phyloP scores from a whole-genome alignment of 2,113 vertebrate species.

The Nesogale talazaci region DNA sequence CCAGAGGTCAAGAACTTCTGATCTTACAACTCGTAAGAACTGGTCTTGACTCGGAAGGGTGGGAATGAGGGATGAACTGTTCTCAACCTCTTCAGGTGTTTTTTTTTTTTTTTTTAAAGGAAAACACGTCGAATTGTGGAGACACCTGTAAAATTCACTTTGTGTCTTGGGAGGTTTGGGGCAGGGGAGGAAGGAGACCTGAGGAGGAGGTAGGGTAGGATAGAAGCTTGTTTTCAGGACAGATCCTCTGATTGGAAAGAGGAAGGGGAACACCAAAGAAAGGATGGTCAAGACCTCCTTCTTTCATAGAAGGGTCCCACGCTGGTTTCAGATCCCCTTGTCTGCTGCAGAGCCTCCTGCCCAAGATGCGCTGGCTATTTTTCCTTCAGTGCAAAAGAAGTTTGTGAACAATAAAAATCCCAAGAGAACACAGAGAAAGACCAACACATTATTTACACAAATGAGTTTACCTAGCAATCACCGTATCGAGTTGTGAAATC shows the following conservation, averaged over 20 bases:
- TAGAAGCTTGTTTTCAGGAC: slow-evolving; percentile 1
- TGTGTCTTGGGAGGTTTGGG: background rate
- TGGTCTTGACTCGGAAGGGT: too few relatives aligned
- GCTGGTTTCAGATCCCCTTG: slow-evolving; percentile 67
- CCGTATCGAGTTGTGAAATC: slow-evolving; percentile 73
- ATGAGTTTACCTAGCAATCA: slow-evolving; percentile 82
- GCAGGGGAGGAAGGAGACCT: background rate
- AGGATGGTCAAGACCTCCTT: slow-evolving; percentile 24
- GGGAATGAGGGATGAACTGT: too few relatives aligned
- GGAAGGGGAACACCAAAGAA: slow-evolving; percentile 34
- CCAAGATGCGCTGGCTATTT: slow-evolving; percentile 83
- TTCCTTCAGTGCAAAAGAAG: too few relatives aligned
- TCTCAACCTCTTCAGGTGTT: too few relatives aligned
- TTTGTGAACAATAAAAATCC: slow-evolving; percentile 87
- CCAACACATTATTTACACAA: slow-evolving; percentile 83
- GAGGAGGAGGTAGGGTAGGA: background rate
- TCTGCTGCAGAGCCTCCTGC: slow-evolving; percentile 74
- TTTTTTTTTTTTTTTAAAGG: slow-evolving; percentile 34
- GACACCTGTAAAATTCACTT: background rate
- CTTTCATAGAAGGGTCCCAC: slow-evolving; percentile 53
- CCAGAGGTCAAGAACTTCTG: too few relatives aligned
- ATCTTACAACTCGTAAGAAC: too few relatives aligned
- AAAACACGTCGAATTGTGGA: background rate
- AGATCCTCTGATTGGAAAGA: slow-evolving; percentile 11
- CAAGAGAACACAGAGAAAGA: slow-evolving; percentile 80